phyloP scores from a whole-genome alignment of 2,797 vertebrate species.

The Propithecus deckenii region DNA sequence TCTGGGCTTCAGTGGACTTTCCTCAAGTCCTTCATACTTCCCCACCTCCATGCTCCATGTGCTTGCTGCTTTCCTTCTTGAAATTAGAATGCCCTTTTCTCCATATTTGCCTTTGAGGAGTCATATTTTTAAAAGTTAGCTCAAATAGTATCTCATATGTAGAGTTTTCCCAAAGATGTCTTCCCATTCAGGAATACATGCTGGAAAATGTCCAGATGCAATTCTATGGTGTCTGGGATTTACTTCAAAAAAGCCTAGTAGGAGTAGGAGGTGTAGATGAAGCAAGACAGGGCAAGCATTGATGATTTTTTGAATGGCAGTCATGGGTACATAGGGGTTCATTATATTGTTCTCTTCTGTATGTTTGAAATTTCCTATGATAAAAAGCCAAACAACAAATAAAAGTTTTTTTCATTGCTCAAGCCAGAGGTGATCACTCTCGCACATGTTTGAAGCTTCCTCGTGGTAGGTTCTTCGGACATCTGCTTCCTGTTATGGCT shows the following conservation, averaged over 20 bases:
- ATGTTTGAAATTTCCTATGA: background rate
- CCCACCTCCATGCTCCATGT: background rate
- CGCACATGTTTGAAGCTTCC: background rate
- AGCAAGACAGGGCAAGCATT: background rate
- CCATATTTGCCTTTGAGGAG: background rate
- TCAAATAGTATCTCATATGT: background rate
- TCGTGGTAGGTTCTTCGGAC: background rate
- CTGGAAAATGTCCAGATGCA: background rate
- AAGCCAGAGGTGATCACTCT: background rate
- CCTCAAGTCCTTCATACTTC: background rate
- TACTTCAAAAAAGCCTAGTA: background rate
- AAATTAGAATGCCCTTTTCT: background rate
- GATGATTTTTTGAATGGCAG: background rate
- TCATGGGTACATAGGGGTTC: background rate
- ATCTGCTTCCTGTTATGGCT: constrained; percentile 40
- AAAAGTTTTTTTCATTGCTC: background rate
- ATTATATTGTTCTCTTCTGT: background rate
- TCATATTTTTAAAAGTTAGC: background rate
- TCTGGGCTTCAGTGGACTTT: background rate
- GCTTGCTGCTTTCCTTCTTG: background rate
- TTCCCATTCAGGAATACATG: background rate
- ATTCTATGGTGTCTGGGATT: background rate
- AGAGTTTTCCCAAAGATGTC: background rate
- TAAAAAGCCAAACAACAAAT: background rate
- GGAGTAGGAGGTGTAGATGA: background rate